phyloP scores from a whole-genome alignment of 92 coral and sea anemone genomes.

The Actinernus sp. region DNA sequence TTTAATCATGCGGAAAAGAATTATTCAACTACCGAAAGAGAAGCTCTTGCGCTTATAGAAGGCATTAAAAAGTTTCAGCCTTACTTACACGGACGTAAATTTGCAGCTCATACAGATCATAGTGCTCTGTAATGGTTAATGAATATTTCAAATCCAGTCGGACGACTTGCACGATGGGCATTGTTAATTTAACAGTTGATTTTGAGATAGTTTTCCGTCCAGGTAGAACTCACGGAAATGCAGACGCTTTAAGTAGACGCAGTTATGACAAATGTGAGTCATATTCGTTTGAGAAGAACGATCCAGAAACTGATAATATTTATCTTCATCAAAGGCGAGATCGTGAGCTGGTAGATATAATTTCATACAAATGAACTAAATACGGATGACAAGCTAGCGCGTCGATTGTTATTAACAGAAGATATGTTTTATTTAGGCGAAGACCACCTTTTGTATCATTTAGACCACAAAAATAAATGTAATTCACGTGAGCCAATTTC shows the following conservation, averaged over 20 bases:
- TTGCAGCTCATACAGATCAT: too few relatives aligned
- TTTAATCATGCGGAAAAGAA: too few relatives aligned
- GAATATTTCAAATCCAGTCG: conserved; percentile 8
- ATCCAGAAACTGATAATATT: background rate
- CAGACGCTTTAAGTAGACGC: conserved; percentile 18
- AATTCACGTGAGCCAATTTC: background rate
- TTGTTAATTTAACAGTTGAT: conserved; percentile 17
- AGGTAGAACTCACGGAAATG: conserved; percentile 35
- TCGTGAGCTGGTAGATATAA: conserved; percentile 20
- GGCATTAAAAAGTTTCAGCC: too few relatives aligned
- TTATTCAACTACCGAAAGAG: too few relatives aligned
- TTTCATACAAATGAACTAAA: conserved; percentile 17
- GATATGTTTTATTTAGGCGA: conserved; percentile 13
- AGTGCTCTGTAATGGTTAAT: too few relatives aligned
- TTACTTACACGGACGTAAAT: too few relatives aligned
- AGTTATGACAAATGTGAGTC: too few relatives aligned
- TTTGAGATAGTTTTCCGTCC: conserved; percentile 19
- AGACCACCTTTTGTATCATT: too few relatives aligned
- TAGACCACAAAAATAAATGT: background rate
- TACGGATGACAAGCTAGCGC: background rate
- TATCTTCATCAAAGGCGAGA: conserved; percentile 41
- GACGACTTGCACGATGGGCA: conserved; percentile 18
- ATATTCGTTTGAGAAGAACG: background rate
- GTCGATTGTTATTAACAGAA: background rate
- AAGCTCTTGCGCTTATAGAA: too few relatives aligned